Base-by-base conservation (phyloP, 1,140 invertebrate genomes). In the Cydia fagiglandana region DNA sequence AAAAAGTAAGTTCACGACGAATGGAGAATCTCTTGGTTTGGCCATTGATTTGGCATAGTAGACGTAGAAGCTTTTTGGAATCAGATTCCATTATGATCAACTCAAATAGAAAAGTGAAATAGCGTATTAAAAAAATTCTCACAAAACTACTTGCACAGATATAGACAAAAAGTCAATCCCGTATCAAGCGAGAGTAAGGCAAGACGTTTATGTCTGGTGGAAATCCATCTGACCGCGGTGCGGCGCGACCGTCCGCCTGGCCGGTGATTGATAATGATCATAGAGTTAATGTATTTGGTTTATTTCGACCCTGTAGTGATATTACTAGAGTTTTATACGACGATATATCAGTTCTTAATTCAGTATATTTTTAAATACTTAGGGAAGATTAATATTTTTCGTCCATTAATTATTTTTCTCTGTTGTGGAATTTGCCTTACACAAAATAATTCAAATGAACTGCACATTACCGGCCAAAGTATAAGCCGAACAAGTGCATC, bases 181-280 rank as follows among this genome's bases (percentile, higher is more conserved):
- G 13, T 34, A 34, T 64, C 24, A 34, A 38, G 64, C 20, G 64
- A 68, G 30, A 68, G 64, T 17, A 15, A 64, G 20, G 38, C 64
- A 66, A 66, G 64, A 68, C 30, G 64, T 68, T 34, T 34, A 66
- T 66, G 64, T 68, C 30, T 38, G 24, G 9, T 68, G 13, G 64
- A 68, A 68, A 68, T 68, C 30, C 15, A 68, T 68, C 64, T 15
- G 64, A 68, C 64, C 30, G 64, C 28, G 64, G 64, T 17, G n/a
- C 56, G 20, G 50, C n/a, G 50, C 50, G 50, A 7, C n/a, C 50
- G 50, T n/a, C 61, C 61, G 61, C n/a, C 61, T 17, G 61, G 20
- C 61, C 64, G 47, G 64, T 66, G 64, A 66, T 66, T 28, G 64
- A 66, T 66, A 66, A 30, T 66, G 64, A 68, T 34, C 64, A 68